Evolutionary conservation across 2,113 vertebrate genomes (phyloP).

Genomic region (Indri indri): DNA sequence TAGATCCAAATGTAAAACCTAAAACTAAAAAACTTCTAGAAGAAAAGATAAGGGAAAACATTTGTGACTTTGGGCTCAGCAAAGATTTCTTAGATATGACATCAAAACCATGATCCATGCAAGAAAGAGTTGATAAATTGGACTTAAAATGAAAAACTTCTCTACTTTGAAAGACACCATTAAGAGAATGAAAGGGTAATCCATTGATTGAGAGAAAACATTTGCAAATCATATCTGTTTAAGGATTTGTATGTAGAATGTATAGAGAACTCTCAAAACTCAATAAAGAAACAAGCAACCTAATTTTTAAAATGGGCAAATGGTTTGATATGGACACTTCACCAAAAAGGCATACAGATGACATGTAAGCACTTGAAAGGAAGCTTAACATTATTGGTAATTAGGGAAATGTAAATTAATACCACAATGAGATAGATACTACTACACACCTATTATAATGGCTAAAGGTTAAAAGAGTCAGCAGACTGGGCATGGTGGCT

Average conservation of each 20-base stretch:
- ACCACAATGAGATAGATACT: rapidly evolving
- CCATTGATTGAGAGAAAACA: neutral
- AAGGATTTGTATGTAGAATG: neutral
- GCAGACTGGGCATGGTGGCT: no score
- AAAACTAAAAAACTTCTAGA: neutral
- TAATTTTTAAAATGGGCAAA: neutral
- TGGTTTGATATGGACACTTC: neutral
- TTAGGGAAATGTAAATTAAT: neutral
- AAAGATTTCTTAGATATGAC: neutral
- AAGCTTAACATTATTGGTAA: neutral
- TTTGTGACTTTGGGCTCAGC: neutral
- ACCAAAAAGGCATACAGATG: neutral
- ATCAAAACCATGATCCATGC: neutral
- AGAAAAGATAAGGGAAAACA: neutral
- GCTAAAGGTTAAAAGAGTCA: no score
- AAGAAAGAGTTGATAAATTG: neutral
- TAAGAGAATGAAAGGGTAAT: neutral
- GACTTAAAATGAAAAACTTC: neutral
- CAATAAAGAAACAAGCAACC: neutral
- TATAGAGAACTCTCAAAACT: neutral
- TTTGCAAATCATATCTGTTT: neutral
- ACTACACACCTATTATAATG: rapidly evolving
- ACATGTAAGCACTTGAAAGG: neutral
- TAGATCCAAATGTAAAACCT: neutral
- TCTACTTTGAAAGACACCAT: neutral